Percentiles rank a stretch among this genome's conserved stretches.
Conservation (phyloP, 2,797 vertebrate species). For the Tolypeutes matacus region DNA sequence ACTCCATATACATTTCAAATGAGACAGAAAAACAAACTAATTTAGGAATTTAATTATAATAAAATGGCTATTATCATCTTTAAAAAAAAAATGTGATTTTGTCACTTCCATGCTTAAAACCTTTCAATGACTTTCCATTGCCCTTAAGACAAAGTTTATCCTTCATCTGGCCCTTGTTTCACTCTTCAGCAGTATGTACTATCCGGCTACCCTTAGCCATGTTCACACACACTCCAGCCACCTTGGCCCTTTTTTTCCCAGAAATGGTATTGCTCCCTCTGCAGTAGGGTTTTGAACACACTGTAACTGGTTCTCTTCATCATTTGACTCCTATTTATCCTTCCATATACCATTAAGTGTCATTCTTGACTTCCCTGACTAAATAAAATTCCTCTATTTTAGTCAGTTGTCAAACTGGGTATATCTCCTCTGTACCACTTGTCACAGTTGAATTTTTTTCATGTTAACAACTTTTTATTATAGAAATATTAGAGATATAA, state of each 20-base stretch:
- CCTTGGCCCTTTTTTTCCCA: background rate
- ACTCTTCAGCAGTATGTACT: background rate
- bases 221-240: background rate
- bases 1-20: background rate
- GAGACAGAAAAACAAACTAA: background rate
- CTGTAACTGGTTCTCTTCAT: background rate
- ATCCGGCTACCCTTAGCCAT: fast-evolving
- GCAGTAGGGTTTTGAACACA: background rate
- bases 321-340: background rate
- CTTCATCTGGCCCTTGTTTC: background rate
- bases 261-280: background rate
- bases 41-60: background rate
- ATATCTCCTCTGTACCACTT: background rate
- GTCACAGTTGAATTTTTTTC: background rate
- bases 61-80: background rate
- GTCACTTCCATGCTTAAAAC: background rate
- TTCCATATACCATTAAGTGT: background rate
- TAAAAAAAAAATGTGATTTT: too few species aligned
- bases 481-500: background rate
- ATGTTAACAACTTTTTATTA: conserved; percentile 1
- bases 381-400: background rate
- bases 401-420: background rate
- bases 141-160: background rate
- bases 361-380: background rate
- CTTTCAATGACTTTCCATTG: background rate